A percentile compares a stretch with the other conserved stretches of the same genome.
Evolutionary conservation across 2,113 vertebrate species (phyloP).

Genomic region (Chinchilla lanigera): DNA sequence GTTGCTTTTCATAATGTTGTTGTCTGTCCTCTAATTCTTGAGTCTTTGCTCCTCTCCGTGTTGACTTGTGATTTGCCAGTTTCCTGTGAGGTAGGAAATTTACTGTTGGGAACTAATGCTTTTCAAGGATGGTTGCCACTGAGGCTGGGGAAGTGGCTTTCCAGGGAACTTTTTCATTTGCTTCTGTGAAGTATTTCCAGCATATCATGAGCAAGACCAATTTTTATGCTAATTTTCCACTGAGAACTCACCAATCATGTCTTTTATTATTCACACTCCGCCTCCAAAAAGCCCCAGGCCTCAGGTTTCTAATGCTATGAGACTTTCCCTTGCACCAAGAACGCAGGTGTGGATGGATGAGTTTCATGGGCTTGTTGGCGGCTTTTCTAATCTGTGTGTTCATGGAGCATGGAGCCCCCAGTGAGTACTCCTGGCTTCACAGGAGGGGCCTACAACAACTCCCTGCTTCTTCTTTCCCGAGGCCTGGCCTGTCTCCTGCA

Average conservation of each 20-base stretch:
- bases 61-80: neutral
- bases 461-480: neutral
- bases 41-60: neutral
- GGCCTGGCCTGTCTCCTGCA: neutral
- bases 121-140: neutral
- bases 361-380: neutral
- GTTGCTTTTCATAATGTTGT: neutral
- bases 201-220: neutral
- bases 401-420: neutral
- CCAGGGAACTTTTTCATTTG: neutral
- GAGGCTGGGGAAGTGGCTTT: neutral
- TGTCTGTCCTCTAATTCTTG: neutral
- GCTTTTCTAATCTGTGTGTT: neutral
- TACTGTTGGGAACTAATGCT: neutral
- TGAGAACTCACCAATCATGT: neutral
- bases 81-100: neutral
- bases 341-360: neutral
- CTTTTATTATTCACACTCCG: neutral
- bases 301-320: neutral
- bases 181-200: neutral
- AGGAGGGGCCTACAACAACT: neutral
- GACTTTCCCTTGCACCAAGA: neutral
- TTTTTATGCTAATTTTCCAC: slow-evolving; percentile 44
- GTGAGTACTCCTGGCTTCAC: neutral
- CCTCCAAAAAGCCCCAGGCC: neutral